Evolutionary conservation across 2,888 invertebrate genomes (phyloP).

Genomic region (Andrena dorsata): DNA sequence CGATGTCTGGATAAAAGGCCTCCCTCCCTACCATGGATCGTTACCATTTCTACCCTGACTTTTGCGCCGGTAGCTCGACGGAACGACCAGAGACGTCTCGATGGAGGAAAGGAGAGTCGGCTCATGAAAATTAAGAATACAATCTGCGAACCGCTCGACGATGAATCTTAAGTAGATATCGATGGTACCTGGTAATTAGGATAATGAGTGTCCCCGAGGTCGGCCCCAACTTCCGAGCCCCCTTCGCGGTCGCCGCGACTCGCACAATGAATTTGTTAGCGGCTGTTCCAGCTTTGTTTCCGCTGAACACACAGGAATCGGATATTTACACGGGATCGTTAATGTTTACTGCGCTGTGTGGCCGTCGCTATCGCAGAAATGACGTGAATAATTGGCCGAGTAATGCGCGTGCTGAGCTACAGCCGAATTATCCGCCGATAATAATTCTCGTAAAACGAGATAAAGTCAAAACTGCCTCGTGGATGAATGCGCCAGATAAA

Average conservation of each 20-base stretch:
- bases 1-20: slow-evolving; percentile 23
- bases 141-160: slow-evolving; percentile 60
- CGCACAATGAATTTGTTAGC: slow-evolving; percentile 10
- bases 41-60: slow-evolving; percentile 21
- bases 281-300: slow-evolving; percentile 10
- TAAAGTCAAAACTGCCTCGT: slow-evolving; percentile 36
- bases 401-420: slow-evolving; percentile 28
- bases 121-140: slow-evolving; percentile 66
- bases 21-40: slow-evolving; percentile 11
- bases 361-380: slow-evolving; percentile 29
- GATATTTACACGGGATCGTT: slow-evolving; percentile 35
- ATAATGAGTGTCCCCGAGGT: slow-evolving; percentile 43
- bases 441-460: slow-evolving; percentile 34
- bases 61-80: background rate
- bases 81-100: background rate
- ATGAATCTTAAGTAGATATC: slow-evolving; percentile 53
- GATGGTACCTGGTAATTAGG: slow-evolving; percentile 44
- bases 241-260: slow-evolving; percentile 1
- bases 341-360: slow-evolving; percentile 37
- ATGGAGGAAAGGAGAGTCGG: background rate
- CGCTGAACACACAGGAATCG: background rate
- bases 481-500: slow-evolving; percentile 8
- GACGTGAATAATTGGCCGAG: slow-evolving; percentile 36
- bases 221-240: background rate
- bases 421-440: slow-evolving; percentile 20